Evolutionary conservation across 2,888 invertebrate species (phyloP).

Genomic region (Lasioglossum calceatum): DNA sequence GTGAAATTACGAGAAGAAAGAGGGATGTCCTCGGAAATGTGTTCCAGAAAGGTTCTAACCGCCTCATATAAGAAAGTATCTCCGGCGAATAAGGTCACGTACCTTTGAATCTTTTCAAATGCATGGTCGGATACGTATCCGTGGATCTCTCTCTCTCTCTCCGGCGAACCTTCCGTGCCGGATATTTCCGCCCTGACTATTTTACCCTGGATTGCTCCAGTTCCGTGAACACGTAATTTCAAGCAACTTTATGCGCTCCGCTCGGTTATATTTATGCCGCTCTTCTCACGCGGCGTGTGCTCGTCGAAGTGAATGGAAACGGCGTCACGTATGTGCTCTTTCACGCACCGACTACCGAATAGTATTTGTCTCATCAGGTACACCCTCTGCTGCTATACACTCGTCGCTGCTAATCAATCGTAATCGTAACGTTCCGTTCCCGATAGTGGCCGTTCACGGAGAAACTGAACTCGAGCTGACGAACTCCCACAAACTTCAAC

Average conservation of each 20-base stretch:
- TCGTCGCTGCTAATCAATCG: not conserved
- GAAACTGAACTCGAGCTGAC: not conserved
- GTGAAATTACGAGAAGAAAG: not conserved
- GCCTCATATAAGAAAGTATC: conserved; percentile 19
- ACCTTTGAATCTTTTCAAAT: conserved; percentile 55
- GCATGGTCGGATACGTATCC: conserved; percentile 42
- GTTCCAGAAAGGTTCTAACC: conserved; percentile 24
- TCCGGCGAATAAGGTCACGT: conserved; percentile 51
- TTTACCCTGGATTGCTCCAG: conserved; percentile 54
- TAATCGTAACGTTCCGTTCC: not conserved
- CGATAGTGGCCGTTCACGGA: not conserved
- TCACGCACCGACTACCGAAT: conserved; percentile 1
- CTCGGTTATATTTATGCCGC: conserved; percentile 43
- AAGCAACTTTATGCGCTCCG: conserved; percentile 42
- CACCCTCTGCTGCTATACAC: not conserved
- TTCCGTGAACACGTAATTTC: conserved; percentile 54
- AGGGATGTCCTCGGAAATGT: not conserved
- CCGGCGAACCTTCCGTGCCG: conserved; percentile 22
- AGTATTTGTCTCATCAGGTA: not conserved
- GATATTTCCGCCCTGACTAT: conserved; percentile 62
- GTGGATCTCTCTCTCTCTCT: conserved; percentile 36
- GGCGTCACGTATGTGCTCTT: conserved; percentile 9
- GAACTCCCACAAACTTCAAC: not conserved
- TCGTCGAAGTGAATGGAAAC: conserved; percentile 32
- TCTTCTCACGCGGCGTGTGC: conserved; percentile 32